Evolutionary conservation across 1,140 invertebrate species (phyloP).

Genomic region (Drosophila fuyamai): DNA sequence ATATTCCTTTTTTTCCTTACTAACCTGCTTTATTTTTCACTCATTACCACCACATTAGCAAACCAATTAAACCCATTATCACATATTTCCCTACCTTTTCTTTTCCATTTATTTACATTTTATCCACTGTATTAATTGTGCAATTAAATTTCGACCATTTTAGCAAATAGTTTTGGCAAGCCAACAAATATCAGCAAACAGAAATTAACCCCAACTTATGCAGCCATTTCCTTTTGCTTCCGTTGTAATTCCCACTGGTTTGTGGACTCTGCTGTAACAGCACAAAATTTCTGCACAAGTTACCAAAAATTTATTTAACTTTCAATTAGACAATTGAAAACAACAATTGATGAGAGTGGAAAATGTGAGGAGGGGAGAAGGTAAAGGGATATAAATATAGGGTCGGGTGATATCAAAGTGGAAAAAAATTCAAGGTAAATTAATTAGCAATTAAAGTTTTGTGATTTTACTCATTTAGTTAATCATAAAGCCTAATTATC

Average conservation of each 20-base stretch:
- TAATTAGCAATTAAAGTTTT: too few relatives aligned
- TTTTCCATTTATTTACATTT: constrained; percentile 4
- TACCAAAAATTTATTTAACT: constrained; percentile 75
- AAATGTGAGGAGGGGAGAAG: not conserved
- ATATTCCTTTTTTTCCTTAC: not conserved
- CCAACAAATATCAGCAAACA: constrained; percentile 45
- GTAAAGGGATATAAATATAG: not conserved
- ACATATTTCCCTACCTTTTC: not conserved
- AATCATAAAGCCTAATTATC: not conserved
- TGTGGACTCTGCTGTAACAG: constrained; percentile 61
- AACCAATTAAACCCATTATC: not conserved
- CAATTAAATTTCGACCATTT: constrained; percentile 54
- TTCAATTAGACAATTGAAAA: constrained; percentile 80
- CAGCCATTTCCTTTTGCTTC: not conserved
- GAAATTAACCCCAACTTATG: constrained; percentile 51
- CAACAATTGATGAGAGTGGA: constrained; percentile 18
- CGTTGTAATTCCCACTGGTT: constrained; percentile 33
- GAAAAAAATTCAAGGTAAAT: not conserved
- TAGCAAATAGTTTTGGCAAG: constrained; percentile 47
- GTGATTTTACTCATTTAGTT: not conserved
- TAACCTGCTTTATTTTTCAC: not conserved
- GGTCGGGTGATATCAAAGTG: not conserved
- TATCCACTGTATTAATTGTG: constrained; percentile 23
- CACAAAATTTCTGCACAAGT: constrained; percentile 73
- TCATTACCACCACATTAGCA: not conserved